A percentile compares a stretch with the other conserved stretches of the same genome.
Evolutionary conservation across 2,888 invertebrate species (phyloP).

Genomic region (Callinectes sapidus): DNA sequence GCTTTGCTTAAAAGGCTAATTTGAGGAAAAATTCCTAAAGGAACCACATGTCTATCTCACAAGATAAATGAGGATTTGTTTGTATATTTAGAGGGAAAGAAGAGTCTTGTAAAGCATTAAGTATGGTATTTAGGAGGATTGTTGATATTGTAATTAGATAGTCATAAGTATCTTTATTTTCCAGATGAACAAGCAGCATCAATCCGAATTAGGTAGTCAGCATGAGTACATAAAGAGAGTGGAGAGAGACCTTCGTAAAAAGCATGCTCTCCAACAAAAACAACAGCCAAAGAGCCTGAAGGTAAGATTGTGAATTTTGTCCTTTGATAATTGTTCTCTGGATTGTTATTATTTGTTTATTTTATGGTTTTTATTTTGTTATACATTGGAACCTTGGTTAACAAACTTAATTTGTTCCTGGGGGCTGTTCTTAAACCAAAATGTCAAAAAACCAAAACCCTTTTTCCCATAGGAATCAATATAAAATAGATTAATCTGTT

Average conservation of each 20-base stretch:
- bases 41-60: too few species aligned
- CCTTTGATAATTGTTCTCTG: neutral
- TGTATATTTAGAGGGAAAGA: neutral
- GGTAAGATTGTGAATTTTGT: constrained; percentile 78
- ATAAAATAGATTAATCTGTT: too few species aligned
- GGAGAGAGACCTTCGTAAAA: constrained; percentile 94
- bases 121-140: neutral
- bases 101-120: neutral
- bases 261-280: constrained; percentile 96
- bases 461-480: too few species aligned
- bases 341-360: neutral
- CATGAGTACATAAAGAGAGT: constrained; percentile 96
- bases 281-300: constrained; percentile 99
- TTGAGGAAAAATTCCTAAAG: too few species aligned
- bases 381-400: too few species aligned
- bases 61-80: neutral
- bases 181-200: constrained; percentile 84
- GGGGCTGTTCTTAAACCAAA: too few species aligned
- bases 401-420: too few species aligned
- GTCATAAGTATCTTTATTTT: neutral
- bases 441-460: too few species aligned
- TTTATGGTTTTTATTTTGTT: too few species aligned
- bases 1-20: too few species aligned
- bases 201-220: constrained; percentile 95
- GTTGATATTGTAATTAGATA: neutral